Conservation (phyloP, 2,113 vertebrate species). For the Dromas ardeola region DNA sequence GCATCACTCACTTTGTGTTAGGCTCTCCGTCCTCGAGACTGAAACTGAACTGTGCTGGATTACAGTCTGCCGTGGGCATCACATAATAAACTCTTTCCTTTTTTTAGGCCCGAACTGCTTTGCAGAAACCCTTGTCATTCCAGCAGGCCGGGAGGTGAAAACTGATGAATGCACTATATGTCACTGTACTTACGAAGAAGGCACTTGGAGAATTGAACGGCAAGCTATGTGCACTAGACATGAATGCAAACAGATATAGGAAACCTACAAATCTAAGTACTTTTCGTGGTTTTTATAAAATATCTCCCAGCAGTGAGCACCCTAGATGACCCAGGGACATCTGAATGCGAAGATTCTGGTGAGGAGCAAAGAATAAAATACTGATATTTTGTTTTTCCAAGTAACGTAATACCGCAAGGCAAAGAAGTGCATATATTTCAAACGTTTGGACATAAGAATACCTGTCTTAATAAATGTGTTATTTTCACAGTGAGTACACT, state of each 20-base stretch:
- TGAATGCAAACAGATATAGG: constrained; percentile 92
- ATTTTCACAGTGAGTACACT: constrained; percentile 81
- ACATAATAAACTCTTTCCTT: neutral
- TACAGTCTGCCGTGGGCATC: neutral
- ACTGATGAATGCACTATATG: constrained; percentile 97
- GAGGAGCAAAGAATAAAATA: constrained; percentile 17
- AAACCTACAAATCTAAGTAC: neutral
- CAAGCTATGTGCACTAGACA: constrained; percentile 97
- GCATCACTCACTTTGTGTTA: fast-evolving
- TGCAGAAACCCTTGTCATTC: constrained; percentile 92
- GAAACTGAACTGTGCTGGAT: neutral
- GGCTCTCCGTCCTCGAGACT: neutral
- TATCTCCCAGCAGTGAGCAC: constrained; percentile 11
- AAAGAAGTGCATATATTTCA: constrained; percentile 67
- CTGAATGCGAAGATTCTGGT: neutral
- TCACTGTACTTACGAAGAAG: constrained; percentile 97
- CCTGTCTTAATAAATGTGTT: constrained; percentile 81
- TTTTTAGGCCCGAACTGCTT: constrained; percentile 95
- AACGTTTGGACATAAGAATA: constrained; percentile 60
- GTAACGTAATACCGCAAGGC: constrained; percentile 32
- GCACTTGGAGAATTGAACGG: constrained; percentile 94
- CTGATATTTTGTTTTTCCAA: constrained; percentile 60
- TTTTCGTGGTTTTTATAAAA: constrained; percentile 60
- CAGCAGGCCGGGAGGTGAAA: constrained; percentile 94
- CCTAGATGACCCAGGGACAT: constrained; percentile 12